Conservation (phyloP, 2,113 vertebrate genomes). For the Carollia perspicillata region DNA sequence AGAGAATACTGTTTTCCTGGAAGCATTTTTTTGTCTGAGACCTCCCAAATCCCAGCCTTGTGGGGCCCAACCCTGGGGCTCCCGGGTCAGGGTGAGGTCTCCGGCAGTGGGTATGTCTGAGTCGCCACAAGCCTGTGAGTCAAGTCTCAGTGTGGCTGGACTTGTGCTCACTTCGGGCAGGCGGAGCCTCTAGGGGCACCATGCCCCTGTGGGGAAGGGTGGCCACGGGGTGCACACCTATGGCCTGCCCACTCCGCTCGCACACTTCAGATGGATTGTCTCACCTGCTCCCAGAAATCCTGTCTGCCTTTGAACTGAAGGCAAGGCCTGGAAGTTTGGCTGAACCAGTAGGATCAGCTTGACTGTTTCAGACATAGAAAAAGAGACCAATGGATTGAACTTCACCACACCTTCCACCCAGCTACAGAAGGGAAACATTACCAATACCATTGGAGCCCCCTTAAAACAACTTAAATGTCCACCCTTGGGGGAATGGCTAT, state of each 20-base stretch:
- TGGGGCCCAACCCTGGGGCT: not conserved
- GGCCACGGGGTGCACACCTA: not conserved
- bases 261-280: not conserved
- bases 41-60: not conserved
- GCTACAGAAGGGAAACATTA: not conserved
- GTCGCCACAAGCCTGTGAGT: not conserved
- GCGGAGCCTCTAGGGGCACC: too few species aligned
- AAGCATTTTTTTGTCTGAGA: not conserved
- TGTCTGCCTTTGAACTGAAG: not conserved
- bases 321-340: not conserved
- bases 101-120: not conserved
- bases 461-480: not conserved
- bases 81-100: not conserved
- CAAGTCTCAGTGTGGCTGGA: accelerated
- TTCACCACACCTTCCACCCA: not conserved
- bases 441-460: not conserved
- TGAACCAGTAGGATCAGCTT: not conserved
- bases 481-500: not conserved
- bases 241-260: not conserved
- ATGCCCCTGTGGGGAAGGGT: too few species aligned
- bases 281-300: not conserved
- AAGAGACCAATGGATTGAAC: not conserved
- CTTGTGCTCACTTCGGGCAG: not conserved
- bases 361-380: not conserved
- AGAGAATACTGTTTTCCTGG: not conserved